Evolutionary conservation across 2,888 invertebrate species (phyloP).

Genomic region (Chloroclystis v-ata): DNA sequence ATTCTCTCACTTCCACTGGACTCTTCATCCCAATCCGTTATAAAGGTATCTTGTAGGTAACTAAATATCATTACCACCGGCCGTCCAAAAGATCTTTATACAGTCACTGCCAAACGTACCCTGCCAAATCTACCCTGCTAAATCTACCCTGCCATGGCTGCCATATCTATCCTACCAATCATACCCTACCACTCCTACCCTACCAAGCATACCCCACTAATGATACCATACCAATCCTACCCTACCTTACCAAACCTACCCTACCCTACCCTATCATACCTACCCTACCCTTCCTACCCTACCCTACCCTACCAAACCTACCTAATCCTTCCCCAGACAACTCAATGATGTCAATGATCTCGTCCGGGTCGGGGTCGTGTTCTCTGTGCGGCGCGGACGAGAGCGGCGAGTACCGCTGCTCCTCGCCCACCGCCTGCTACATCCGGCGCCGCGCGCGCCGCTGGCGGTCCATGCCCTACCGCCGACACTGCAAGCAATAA

Average conservation of each 20-base stretch:
- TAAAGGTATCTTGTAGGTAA: neutral
- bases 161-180: too few species aligned
- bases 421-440: slow-evolving; percentile 31
- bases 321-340: slow-evolving; percentile 40
- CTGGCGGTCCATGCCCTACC: slow-evolving; percentile 19
- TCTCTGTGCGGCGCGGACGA: slow-evolving; percentile 50
- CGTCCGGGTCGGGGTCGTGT: slow-evolving; percentile 51
- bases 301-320: neutral
- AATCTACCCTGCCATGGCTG: too few species aligned
- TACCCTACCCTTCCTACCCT: neutral
- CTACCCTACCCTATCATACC: neutral
- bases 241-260: too few species aligned
- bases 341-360: too few species aligned
- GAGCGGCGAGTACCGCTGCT: slow-evolving; percentile 32
- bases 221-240: too few species aligned
- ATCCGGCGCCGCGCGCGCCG: slow-evolving; percentile 30
- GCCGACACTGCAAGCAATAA: slow-evolving; percentile 14
- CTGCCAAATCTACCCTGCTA: too few species aligned
- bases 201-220: too few species aligned
- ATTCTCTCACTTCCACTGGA: neutral
- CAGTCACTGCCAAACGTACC: too few species aligned
- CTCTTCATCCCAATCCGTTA: neutral
- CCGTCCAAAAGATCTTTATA: too few species aligned
- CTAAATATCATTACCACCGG: too few species aligned
- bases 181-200: too few species aligned